These are phyloP conservation scores for Campylomormyrus numenius DNA, from an alignment of 2,113 vertebrate genomes.

Conservation along the genomic window DNA sequence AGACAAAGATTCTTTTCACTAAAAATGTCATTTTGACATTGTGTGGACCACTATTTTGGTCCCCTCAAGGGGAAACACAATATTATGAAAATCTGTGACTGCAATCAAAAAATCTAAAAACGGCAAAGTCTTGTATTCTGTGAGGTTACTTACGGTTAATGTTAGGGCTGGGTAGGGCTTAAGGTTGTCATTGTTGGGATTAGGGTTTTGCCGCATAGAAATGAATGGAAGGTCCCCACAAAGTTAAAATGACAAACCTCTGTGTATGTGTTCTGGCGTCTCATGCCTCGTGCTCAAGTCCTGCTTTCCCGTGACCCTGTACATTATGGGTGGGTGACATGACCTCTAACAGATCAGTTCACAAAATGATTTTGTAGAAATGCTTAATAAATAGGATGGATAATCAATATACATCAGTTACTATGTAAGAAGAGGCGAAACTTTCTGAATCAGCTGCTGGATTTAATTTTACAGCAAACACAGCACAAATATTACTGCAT, in stretches of 20 bases:
- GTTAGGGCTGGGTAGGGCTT: neutral
- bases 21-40: too few species aligned
- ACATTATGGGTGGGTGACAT: neutral
- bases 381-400: neutral
- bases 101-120: too few species aligned
- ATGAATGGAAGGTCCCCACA: neutral
- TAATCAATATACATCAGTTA: neutral
- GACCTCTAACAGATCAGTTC: neutral
- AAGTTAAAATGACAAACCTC: neutral
- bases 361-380: neutral
- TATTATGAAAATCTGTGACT: too few species aligned
- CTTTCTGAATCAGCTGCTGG: neutral
- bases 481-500: neutral
- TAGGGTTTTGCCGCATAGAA: neutral
- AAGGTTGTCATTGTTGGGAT: neutral
- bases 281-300: neutral
- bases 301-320: neutral
- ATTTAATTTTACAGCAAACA: neutral
- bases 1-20: too few species aligned
- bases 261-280: neutral
- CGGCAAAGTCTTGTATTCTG: neutral
- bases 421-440: neutral
- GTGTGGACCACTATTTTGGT: too few species aligned
- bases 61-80: too few species aligned
- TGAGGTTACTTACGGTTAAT: neutral